phyloP scores from a whole-genome alignment of 2,797 vertebrate species.

The Merluccius polli region DNA sequence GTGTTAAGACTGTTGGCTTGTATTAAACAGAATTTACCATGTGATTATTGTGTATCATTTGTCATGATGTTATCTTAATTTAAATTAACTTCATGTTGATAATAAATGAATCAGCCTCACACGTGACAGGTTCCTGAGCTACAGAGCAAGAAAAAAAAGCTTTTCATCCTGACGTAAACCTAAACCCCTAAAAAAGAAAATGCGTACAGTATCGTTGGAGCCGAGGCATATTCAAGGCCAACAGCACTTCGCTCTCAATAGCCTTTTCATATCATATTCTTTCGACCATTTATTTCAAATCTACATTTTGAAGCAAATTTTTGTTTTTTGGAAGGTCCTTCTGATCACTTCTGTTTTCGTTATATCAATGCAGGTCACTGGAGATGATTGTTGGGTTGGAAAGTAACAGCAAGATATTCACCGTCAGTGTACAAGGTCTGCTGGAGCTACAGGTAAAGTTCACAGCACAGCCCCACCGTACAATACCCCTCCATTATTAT shows the following conservation, averaged over 20 bases:
- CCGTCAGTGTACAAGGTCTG: constrained; percentile 85
- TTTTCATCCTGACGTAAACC: too few relatives aligned
- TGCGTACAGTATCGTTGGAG: constrained; percentile 35
- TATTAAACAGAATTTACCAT: too few relatives aligned
- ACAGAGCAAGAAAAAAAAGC: too few relatives aligned
- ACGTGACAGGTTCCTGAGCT: too few relatives aligned
- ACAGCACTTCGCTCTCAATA: constrained; percentile 15
- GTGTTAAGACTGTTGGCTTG: too few relatives aligned
- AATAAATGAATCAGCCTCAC: too few relatives aligned
- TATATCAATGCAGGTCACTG: constrained; percentile 75
- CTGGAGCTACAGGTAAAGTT: constrained; percentile 88
- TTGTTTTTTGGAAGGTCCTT: constrained; percentile 5
- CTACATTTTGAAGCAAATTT: constrained; percentile 3
- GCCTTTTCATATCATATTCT: constrained; percentile 1
- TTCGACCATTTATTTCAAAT: constrained; percentile 3
- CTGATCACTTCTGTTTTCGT: constrained; percentile 1
- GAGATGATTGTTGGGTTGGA: constrained; percentile 91
- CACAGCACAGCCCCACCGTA: too few relatives aligned
- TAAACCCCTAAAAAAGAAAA: too few relatives aligned
- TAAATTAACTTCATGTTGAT: too few relatives aligned
- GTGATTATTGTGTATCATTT: too few relatives aligned
- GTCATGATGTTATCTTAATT: too few relatives aligned
- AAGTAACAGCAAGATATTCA: constrained; percentile 91
- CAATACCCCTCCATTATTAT: not conserved
- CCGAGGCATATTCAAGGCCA: constrained; percentile 22